Evolutionary conservation across 2,888 invertebrate species (phyloP), one percentile per base, ranked within the genome.

Genomic region (Macaria liturata): DNA sequence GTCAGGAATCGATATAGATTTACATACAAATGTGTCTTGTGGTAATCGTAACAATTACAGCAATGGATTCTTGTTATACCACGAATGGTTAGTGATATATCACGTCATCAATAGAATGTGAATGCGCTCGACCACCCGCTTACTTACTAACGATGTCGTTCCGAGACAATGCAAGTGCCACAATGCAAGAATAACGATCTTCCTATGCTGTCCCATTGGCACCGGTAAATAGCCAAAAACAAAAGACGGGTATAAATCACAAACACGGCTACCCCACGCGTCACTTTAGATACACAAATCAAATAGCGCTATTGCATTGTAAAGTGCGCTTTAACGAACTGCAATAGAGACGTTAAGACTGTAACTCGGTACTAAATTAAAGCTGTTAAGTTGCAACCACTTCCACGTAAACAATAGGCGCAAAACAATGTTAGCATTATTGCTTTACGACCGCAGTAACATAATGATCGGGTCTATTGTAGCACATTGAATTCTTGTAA

Each of bases 231-330:
- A 89, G 77, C 80, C 88, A 90, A 90, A 91, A 91, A 91, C 91
- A 90, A 91, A 88, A 88, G 89, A 85, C 71, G 81, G 75, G 78
- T 84, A 90, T 91, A 91, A 91, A 91, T 91, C 90, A 91, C 85
- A 69, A 78, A 71, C 74, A 71, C 76, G 65, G 71, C 76, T 42
- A 78, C 80, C 81, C 80, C 76, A 83, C 80, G 80, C 80, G 76
- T 81, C 75, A 56, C 31, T 66, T 67, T 53, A 1, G 20, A 20
- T 20, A 20, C 20, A 55, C 58, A 78, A 81, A 80, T 75, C 78
- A 76, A 81, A 76, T 71, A 4, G n/a, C 49, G 42, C 50, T 31
- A 32, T 59, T 51, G 51, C 58, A 59, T 57, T 34, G 54, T 65
- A 75, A 56, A 72, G 64, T 74, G 59, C 56, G 66, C 77, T 68